Evolutionary conservation across 2,888 invertebrate genomes (phyloP).

Genomic region (Perizoma flavofasciatum): DNA sequence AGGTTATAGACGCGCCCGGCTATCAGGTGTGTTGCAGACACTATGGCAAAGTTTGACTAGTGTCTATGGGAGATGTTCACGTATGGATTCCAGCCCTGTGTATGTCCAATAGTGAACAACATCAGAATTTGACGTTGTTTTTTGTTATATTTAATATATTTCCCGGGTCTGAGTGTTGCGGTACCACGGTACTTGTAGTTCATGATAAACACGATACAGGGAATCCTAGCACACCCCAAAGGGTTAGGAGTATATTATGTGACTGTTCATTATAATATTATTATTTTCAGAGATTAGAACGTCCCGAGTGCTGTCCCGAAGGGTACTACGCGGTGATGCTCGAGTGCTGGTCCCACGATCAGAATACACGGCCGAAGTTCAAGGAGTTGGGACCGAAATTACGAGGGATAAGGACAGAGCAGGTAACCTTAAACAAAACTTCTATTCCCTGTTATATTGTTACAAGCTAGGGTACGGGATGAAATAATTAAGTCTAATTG

Average conservation of each 20-base stretch:
- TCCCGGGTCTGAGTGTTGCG: no score
- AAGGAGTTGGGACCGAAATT: constrained; percentile 90
- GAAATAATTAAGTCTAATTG: no score
- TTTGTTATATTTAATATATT: no score
- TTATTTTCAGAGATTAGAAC: constrained; percentile 89
- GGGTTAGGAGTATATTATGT: background rate
- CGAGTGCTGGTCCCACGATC: constrained; percentile 98
- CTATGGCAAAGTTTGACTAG: constrained; percentile 87
- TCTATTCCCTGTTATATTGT: no score
- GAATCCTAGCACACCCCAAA: no score
- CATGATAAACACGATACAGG: no score
- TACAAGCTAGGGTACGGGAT: no score
- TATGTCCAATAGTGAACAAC: constrained; percentile 48
- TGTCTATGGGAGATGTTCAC: constrained; percentile 99
- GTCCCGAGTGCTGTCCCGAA: constrained; percentile 97
- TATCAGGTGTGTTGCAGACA: constrained; percentile 83
- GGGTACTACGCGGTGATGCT: constrained; percentile 96
- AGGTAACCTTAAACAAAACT: constrained; percentile 69
- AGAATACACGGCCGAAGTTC: constrained; percentile 94
- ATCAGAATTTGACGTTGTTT: no score
- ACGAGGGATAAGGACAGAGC: constrained; percentile 95
- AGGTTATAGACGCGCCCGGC: constrained; percentile 97
- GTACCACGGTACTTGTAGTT: no score
- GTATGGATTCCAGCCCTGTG: constrained; percentile 99
- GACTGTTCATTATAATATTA: background rate